Evolutionary conservation across 2,797 vertebrate species (phyloP), one percentile per base, ranked within the genome.

Genomic region (Xenops minutus): DNA sequence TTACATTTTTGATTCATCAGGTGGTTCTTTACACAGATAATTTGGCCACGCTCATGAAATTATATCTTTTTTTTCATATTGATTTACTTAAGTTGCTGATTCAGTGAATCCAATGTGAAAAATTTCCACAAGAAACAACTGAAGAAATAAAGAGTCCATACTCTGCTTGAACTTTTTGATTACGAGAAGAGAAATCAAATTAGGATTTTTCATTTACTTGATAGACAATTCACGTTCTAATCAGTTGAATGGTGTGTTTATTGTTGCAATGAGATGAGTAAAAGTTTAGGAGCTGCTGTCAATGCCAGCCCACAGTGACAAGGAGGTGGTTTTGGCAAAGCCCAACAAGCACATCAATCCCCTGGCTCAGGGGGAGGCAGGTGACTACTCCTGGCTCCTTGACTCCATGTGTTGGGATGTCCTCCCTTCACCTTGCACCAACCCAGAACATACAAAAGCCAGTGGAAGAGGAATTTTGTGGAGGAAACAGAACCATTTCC

Each of bases 371-470:
- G 44, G 43, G 24, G 9, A 54, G 30, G 49, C 23, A 17, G 9
- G 68, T 23, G 48, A 14, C 41, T 59, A 27, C 49, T 69, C 6
- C 55, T 61, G 51, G 27, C 39, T 87, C 39, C 41, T 15, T 61
- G 24, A 14, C 32, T 77, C 66, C 49, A 1, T 2, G 6, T 4
- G 1, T 5, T 76, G 59, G 39, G 3, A 21, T 2, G 0, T 44
- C 61, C 71, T 72, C 46, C 11, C 41, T 30, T 86, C 39, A 21
- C 17, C 39, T 55, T 14, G 15, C 23, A 37, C 18, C 37, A 13
- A 8, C 27, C 2, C 59, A 41, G 30, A 77, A 32, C 11, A 7
- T 12, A 27, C 6, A 17, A 37, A 85, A 41, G 2, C 12, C 51
- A 73, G 15, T 3, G 15, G 18, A 64, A 52, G 18, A 78, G 6